Conservation (phyloP, 2,888 invertebrate genomes). For the Ophraella communa region DNA sequence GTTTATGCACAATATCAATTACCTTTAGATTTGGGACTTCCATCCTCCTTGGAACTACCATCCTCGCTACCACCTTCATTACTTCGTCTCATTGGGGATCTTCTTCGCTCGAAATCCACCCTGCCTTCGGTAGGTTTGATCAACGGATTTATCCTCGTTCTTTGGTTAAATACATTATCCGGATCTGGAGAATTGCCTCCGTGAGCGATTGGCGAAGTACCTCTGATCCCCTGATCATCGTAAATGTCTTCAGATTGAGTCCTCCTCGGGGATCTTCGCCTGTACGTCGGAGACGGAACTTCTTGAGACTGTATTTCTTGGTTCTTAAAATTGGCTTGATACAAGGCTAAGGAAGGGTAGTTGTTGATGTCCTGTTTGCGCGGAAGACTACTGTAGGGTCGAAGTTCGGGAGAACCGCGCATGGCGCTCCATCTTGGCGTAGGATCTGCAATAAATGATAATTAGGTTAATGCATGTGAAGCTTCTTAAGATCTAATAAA, state of each 20-base stretch:
- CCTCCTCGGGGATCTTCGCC: conserved; percentile 43
- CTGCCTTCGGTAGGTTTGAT: conserved; percentile 50
- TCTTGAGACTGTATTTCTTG: conserved; percentile 19
- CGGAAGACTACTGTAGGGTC: conserved; percentile 68
- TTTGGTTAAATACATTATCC: conserved; percentile 20
- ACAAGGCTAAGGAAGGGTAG: conserved; percentile 55
- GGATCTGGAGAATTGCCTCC: not conserved
- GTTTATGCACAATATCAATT: too few species aligned
- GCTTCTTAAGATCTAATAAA: too few species aligned
- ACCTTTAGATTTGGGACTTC: conserved; percentile 33
- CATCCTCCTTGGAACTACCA: conserved; percentile 28
- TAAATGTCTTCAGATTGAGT: conserved; percentile 57
- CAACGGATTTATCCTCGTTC: conserved; percentile 53
- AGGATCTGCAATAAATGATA: conserved; percentile 58
- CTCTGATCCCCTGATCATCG: conserved; percentile 37
- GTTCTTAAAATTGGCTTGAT: conserved; percentile 42
- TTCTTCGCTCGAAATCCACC: conserved; percentile 30
- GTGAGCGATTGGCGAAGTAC: not conserved
- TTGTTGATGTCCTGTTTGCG: conserved; percentile 62
- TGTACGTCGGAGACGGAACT: conserved; percentile 14
- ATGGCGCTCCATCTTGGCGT: conserved; percentile 63
- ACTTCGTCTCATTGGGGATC: conserved; percentile 27
- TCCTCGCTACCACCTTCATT: conserved; percentile 27
- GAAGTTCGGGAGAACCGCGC: conserved; percentile 64
- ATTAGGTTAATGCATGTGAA: not conserved